Evolutionary conservation across 2,113 vertebrate genomes (phyloP).

Genomic region (Eublepharis macularius): DNA sequence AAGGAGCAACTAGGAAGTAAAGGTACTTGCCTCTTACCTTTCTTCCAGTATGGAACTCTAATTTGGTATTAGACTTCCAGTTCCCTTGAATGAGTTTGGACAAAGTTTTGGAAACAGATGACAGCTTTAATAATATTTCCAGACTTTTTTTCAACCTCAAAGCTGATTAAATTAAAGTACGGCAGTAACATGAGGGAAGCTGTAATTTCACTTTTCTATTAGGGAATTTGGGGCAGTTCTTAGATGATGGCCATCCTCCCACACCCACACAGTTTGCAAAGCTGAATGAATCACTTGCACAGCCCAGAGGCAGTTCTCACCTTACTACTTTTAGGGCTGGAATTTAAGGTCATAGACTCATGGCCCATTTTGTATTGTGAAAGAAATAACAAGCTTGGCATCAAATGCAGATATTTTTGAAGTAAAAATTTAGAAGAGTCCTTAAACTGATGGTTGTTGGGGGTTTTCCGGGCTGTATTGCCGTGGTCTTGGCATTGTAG

Average conservation of each 20-base stretch:
- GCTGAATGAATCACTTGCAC: constrained; percentile 7
- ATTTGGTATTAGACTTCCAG: too few relatives aligned
- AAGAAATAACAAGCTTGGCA: constrained; percentile 42
- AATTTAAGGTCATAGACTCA: constrained; percentile 43
- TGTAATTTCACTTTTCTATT: background rate
- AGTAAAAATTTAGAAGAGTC: constrained; percentile 46
- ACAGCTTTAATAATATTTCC: too few relatives aligned
- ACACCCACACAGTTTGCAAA: background rate
- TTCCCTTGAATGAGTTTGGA: background rate
- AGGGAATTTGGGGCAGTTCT: background rate
- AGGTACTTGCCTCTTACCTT: too few relatives aligned
- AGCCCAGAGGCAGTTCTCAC: constrained; percentile 1
- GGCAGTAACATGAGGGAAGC: background rate
- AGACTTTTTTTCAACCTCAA: background rate
- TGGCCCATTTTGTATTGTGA: constrained; percentile 11
- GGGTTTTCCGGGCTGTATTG: too few relatives aligned
- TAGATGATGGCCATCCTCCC: background rate
- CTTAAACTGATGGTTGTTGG: constrained; percentile 48
- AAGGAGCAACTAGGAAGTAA: too few relatives aligned
- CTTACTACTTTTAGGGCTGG: constrained; percentile 35
- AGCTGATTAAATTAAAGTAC: background rate
- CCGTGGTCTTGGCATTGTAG: too few relatives aligned
- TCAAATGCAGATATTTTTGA: constrained; percentile 34
- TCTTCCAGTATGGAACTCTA: too few relatives aligned
- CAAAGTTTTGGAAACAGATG: background rate